Evolutionary conservation across 2,888 invertebrate species (phyloP), one percentile per base, ranked within the genome.

Genomic region (Argyresthia albistria): DNA sequence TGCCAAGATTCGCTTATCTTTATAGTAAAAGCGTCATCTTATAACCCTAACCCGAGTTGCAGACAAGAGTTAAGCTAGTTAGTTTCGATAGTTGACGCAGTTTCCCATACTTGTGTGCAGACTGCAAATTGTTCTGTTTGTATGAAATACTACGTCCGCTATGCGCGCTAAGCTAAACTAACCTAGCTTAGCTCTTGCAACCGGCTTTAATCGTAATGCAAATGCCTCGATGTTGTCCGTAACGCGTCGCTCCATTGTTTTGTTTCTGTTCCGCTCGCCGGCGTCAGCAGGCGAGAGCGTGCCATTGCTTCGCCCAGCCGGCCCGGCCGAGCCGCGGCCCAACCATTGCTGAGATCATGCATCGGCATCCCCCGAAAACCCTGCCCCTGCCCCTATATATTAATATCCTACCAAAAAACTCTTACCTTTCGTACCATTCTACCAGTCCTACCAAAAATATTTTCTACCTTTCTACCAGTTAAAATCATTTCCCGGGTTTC

Each of bases 261-360:
- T 46, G 50, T 51, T 50, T 25, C 25, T 54, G 48, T 54, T 52
- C 52, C 45, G 36, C 46, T 52, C 52, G 35, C 25, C 46, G 43
- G 43, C 42, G 35, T 42, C 47, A 14, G 67, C 77, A 81, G 84
- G 80, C 73, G 86, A 82, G 65, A 80, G 76, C 71, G 80, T 80
- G 64, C 84, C 84, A 66, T 66, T 83, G 74, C 84, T 84, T 60
- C 74, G 76, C 46, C 50, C 43, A 46, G 39, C 15, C 46, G 54
- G 37, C 35, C 35, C 50, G 52, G n/a, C 47, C 47, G 53, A 51
- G 8, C 8, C 50, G 14, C 11, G 52, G 43, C 50, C 39, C 16
- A 52, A 50, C 43, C 56, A 50, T 50, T 54, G 54, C 54, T 54
- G 54, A 54, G 35, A n/a, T 46, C 53, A 12, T 43, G n/a, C 54